These are phyloP conservation scores for Leptopterna dolabrata DNA, from an alignment of 2,888 invertebrate genomes.

Conservation along the genomic window DNA sequence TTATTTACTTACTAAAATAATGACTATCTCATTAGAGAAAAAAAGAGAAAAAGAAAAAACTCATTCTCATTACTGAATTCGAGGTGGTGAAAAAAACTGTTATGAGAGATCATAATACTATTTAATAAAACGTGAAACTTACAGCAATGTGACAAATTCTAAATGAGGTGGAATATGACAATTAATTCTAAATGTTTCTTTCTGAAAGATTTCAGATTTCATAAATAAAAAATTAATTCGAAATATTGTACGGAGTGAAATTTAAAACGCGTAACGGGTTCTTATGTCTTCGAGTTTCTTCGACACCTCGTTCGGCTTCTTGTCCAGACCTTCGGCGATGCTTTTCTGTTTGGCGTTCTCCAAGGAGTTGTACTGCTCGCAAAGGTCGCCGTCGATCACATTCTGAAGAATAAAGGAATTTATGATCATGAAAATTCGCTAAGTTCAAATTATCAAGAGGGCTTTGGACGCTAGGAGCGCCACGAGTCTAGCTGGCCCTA, in stretches of 20 bases:
- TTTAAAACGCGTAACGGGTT: slow-evolving; percentile 97
- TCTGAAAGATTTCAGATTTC: neutral
- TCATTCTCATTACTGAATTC: no score
- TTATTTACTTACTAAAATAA: no score
- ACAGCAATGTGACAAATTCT: neutral
- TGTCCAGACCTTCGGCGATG: slow-evolving; percentile 93
- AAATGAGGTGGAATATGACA: neutral
- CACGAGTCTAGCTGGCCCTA: no score
- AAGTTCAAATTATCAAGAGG: neutral
- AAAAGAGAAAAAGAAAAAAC: no score
- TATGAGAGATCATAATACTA: neutral
- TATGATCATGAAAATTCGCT: neutral
- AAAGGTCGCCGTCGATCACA: slow-evolving; percentile 98
- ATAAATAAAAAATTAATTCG: neutral
- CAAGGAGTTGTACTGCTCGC: slow-evolving; percentile 97
- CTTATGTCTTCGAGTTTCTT: slow-evolving; percentile 99
- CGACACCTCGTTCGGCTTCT: slow-evolving; percentile 95
- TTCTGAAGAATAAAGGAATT: slow-evolving; percentile 75
- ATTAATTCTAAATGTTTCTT: neutral
- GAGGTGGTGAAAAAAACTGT: no score
- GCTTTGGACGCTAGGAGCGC: no score
- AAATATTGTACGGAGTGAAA: neutral
- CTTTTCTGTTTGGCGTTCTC: slow-evolving; percentile 94
- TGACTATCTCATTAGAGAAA: no score
- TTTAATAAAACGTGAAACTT: neutral